Evolutionary conservation across 2,797 vertebrate genomes (phyloP).

Genomic region (Rhodeus uyekii): DNA sequence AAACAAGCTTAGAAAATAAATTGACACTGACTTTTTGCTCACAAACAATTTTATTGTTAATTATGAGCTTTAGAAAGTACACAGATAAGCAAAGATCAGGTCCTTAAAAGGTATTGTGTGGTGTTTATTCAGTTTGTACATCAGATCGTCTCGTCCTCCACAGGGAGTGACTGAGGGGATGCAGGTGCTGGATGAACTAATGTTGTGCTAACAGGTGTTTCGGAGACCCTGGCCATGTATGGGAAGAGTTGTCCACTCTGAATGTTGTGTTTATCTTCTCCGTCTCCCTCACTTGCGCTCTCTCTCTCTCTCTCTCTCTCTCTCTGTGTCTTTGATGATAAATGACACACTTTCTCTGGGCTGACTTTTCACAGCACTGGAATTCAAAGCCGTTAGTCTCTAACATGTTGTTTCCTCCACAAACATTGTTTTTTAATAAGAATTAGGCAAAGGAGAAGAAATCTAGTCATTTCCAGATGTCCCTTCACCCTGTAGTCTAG

Average conservation of each 20-base stretch:
- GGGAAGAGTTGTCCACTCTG: slow-evolving; percentile 28
- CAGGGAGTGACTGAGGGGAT: slow-evolving; percentile 48
- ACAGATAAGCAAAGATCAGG: slow-evolving; percentile 16
- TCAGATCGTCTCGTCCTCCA: slow-evolving; percentile 28
- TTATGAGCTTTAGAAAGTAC: slow-evolving; percentile 13
- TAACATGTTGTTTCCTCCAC: slow-evolving; percentile 73
- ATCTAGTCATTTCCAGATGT: slow-evolving; percentile 45
- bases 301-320: background rate
- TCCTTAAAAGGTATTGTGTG: slow-evolving; percentile 37
- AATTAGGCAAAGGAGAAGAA: slow-evolving; percentile 69
- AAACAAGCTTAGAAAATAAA: background rate
- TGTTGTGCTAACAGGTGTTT: slow-evolving; percentile 49
- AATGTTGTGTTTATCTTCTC: slow-evolving; percentile 44
- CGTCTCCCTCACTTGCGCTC: background rate
- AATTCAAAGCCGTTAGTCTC: slow-evolving; percentile 62
- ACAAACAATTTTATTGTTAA: slow-evolving; percentile 13
- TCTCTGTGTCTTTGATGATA: slow-evolving; percentile 65
- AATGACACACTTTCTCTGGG: slow-evolving; percentile 73
- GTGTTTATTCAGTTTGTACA: slow-evolving; percentile 38
- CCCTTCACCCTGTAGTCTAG: background rate
- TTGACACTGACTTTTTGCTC: background rate
- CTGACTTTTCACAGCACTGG: slow-evolving; percentile 66
- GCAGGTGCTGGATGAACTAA: slow-evolving; percentile 54
- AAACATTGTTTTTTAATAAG: no score
- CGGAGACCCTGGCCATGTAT: slow-evolving; percentile 25